phyloP scores from a whole-genome alignment of 64 coral and sea anemone species.

The Astreopora myriophthalma region DNA sequence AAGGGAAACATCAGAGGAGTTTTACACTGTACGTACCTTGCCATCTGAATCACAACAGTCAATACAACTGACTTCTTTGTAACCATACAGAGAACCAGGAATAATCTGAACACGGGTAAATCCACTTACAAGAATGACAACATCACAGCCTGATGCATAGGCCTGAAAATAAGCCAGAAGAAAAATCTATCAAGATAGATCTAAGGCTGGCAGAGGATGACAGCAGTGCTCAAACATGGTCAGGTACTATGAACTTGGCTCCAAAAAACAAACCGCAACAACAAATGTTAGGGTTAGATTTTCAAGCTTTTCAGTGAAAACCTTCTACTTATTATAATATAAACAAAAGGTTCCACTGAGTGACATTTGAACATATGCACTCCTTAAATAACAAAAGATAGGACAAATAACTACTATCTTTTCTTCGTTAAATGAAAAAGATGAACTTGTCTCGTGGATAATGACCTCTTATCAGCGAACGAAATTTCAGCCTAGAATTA shows the following conservation, averaged over 20 bases:
- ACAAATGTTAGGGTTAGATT: too few relatives aligned
- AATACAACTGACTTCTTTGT: conserved; percentile 96
- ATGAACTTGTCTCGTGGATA: too few relatives aligned
- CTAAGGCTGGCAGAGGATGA: too few relatives aligned
- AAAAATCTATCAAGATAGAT: too few relatives aligned
- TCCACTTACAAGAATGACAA: conserved; percentile 92
- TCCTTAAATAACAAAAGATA: too few relatives aligned
- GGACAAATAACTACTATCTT: too few relatives aligned
- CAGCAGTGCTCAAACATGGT: too few relatives aligned
- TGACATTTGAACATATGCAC: too few relatives aligned
- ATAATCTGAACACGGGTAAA: conserved; percentile 95
- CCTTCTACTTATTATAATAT: background rate
- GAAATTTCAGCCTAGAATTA: background rate
- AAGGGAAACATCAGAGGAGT: background rate
- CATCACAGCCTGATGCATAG: conserved; percentile 98
- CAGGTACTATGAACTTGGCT: too few relatives aligned
- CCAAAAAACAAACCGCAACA: too few relatives aligned
- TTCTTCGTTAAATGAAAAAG: too few relatives aligned
- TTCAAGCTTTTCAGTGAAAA: too few relatives aligned
- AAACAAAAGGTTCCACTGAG: background rate
- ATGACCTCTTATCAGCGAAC: background rate
- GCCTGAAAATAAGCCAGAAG: conserved; percentile 53
- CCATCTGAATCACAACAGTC: conserved; percentile 93
- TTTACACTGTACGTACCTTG: conserved; percentile 62
- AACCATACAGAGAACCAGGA: conserved; percentile 91